A percentile compares a stretch with the other conserved stretches of the same genome.
These are phyloP conservation scores for Macroteleia sp. DNA, from an alignment of 2,888 invertebrate species.

Conservation along the genomic window DNA sequence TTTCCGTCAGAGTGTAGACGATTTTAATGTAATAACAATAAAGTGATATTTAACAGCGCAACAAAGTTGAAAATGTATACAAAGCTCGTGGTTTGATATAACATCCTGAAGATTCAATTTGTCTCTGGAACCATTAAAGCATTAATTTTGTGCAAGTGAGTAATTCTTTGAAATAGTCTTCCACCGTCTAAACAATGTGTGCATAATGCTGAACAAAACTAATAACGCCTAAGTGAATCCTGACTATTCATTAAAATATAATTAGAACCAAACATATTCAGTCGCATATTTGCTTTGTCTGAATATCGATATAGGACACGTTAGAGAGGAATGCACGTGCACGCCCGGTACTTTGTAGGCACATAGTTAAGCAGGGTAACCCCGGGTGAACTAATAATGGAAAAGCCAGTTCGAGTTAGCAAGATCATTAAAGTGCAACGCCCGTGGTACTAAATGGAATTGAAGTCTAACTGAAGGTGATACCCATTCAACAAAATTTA, in stretches of 20 bases:
- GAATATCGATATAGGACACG: constrained; percentile 51
- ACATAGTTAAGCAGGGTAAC: constrained; percentile 58
- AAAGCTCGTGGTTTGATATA: too few species aligned
- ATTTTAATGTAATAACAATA: too few species aligned
- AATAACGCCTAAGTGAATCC: constrained; percentile 47
- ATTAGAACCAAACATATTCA: constrained; percentile 55
- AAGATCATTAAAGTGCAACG: constrained; percentile 78
- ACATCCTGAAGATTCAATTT: too few species aligned
- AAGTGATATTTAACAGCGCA: too few species aligned
- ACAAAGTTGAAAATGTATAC: too few species aligned
- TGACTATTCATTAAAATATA: constrained; percentile 53
- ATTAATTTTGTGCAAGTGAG: constrained; percentile 13
- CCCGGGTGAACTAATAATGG: constrained; percentile 77
- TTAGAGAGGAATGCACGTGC: constrained; percentile 41
- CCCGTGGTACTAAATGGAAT: constrained; percentile 70
- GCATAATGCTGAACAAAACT: constrained; percentile 33
- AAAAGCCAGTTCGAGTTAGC: constrained; percentile 78
- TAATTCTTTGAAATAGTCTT: constrained; percentile 13
- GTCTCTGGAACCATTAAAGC: not conserved
- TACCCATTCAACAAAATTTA: constrained; percentile 78
- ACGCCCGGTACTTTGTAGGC: constrained; percentile 34
- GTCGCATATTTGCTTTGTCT: constrained; percentile 47
- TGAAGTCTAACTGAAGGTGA: constrained; percentile 75
- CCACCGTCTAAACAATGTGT: constrained; percentile 7
- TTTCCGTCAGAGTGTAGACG: too few species aligned